A percentile compares a stretch with the other conserved stretches of the same genome.
Evolutionary conservation across 2,113 vertebrate species (phyloP).

Genomic region (Neotoma lepida): DNA sequence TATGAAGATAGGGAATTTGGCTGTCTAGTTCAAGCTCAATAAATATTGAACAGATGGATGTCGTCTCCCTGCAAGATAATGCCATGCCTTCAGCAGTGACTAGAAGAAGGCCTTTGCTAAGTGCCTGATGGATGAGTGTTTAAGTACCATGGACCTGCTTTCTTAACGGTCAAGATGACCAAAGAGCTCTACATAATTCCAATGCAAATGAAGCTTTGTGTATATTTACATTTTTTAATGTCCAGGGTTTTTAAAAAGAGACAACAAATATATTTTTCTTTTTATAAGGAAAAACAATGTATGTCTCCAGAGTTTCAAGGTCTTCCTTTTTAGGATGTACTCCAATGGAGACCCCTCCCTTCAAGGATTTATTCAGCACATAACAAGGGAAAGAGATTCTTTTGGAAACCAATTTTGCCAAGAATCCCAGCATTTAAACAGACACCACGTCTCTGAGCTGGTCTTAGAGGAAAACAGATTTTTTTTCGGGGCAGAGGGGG

Average conservation of each 20-base stretch:
- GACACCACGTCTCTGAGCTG: background rate
- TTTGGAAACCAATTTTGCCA: constrained; percentile 1
- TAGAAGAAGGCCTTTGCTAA: constrained; percentile 17
- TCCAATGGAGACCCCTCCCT: background rate
- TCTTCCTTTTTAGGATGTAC: background rate
- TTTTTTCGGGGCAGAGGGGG: no score
- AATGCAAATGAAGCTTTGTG: background rate
- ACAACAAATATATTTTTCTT: constrained; percentile 15
- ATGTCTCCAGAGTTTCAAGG: background rate
- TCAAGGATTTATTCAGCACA: background rate
- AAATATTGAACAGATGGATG: constrained; percentile 51
- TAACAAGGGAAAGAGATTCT: background rate
- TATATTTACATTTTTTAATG: background rate
- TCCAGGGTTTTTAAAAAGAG: background rate
- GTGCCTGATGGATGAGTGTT: constrained; percentile 10
- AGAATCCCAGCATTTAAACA: constrained; percentile 9
- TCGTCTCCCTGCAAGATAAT: background rate
- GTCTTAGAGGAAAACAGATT: background rate
- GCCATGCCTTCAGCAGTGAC: background rate
- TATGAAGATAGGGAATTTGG: constrained; percentile 9
- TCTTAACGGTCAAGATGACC: background rate
- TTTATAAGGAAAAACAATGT: constrained; percentile 27
- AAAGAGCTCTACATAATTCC: background rate
- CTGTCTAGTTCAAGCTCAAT: background rate
- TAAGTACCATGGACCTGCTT: background rate